phyloP scores from a whole-genome alignment of 2,113 vertebrate genomes.

The Trichechus manatus region DNA sequence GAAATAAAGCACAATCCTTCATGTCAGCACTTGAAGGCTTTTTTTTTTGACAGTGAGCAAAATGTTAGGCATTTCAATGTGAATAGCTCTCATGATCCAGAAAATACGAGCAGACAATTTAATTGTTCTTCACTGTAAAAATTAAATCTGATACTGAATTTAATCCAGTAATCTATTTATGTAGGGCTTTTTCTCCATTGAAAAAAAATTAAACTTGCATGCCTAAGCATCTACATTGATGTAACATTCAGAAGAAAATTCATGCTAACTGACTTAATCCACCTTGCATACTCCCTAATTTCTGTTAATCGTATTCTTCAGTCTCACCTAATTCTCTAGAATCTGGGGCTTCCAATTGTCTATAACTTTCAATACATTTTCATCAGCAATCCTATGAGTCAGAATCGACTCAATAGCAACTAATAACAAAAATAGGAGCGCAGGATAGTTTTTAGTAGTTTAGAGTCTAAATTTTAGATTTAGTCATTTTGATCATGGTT shows the following conservation, averaged over 20 bases:
- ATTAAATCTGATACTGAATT: constrained; percentile 81
- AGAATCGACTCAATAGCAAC: not conserved
- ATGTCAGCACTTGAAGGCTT: constrained; percentile 74
- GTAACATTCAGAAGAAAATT: constrained; percentile 57
- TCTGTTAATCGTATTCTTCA: not conserved
- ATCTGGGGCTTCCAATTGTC: not conserved
- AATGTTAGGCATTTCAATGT: constrained; percentile 75
- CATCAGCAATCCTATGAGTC: not conserved
- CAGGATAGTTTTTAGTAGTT: not conserved
- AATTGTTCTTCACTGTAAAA: constrained; percentile 79
- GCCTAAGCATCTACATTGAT: constrained; percentile 69
- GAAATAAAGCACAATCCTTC: constrained; percentile 75
- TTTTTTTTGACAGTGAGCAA: constrained; percentile 67
- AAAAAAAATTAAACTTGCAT: constrained; percentile 73
- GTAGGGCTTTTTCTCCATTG: constrained; percentile 56
- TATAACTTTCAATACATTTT: not conserved
- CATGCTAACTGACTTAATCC: not conserved
- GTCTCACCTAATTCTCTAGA: not conserved
- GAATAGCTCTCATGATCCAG: constrained; percentile 79
- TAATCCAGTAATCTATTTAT: constrained; percentile 72
- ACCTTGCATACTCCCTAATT: not conserved
- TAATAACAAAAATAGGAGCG: not conserved
- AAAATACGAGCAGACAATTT: constrained; percentile 75
- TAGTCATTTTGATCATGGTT: not conserved
- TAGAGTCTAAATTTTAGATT: not conserved